Base-by-base conservation (phyloP, 2,797 vertebrate species). In the Peromyscus melanophrys region DNA sequence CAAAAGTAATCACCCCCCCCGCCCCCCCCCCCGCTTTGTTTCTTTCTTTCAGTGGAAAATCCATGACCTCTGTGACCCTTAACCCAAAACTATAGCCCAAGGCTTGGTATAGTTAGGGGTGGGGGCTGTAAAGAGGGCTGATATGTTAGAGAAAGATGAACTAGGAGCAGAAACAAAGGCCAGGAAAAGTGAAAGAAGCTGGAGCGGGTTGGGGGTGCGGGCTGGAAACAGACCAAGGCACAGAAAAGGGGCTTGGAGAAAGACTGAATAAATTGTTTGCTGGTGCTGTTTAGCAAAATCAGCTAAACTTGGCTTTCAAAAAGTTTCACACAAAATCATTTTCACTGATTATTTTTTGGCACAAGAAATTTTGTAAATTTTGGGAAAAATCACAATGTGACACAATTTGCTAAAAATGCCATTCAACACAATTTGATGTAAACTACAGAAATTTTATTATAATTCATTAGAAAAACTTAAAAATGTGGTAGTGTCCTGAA, bases 251-350 rank as follows among this genome's bases (percentile, higher is more conserved):
- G 95, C 95, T 96, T 97, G 83, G 90, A 98, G 93, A 96, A 97
- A 97, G 96, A 69, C 1, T 96, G 92, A 90, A 96, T 97, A 98
- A 96, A 98, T 96, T 95, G 95, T 95, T 95, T 98, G 97, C 97
- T 97, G 93, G 92, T 97, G 97, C 98, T 97, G 94, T 40, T 89
- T 96, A 97, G 94, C 75, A 0, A 4, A 98, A 98, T 67, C 93
- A 92, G 89, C 92, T 98, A 95, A 93, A 98, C 96, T 96, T 96
- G 97, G 94, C 96, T 96, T 96, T 98, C 97, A 97, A 92, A 96
- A 94, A 94, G 96, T 98, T 97, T 97, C 98, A 98, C 97, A 98
- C 96, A 98, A 98, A 98, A 97, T 97, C 97, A n/a, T 96, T 95
- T 88, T 95, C 96, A 97, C 73, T 95, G 93, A 91, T 94, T 97